Conservation (phyloP, 1,140 invertebrate species). For the Sycobia sp. region DNA sequence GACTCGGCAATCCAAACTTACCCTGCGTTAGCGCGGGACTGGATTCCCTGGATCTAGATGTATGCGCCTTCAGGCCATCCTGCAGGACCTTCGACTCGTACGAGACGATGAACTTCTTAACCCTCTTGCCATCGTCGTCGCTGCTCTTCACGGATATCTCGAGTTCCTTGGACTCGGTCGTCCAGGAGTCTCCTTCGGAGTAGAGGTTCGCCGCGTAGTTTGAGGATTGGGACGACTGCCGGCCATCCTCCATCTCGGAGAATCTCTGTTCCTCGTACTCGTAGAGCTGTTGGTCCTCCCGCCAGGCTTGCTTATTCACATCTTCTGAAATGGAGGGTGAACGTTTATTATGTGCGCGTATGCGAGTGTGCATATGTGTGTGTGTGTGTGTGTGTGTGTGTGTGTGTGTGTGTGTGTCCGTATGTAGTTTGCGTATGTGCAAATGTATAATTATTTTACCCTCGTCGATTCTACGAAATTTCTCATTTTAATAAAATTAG, state of each 20-base stretch:
- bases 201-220: slow-evolving; percentile 11
- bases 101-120: slow-evolving; percentile 58
- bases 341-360: no score
- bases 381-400: no score
- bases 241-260: slow-evolving; percentile 32
- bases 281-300: neutral
- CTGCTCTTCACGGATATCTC: slow-evolving; percentile 54
- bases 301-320: neutral
- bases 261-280: no score
- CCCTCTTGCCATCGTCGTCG: slow-evolving; percentile 48
- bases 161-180: slow-evolving; percentile 52
- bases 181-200: slow-evolving; percentile 12
- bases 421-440: no score
- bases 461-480: no score
- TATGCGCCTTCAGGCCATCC: no score
- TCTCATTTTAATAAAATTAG: no score
- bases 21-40: slow-evolving; percentile 52
- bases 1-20: no score
- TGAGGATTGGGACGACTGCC: slow-evolving; percentile 23
- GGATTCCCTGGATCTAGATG: slow-evolving; percentile 47
- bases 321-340: no score
- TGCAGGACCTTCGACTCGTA: slow-evolving; percentile 54
- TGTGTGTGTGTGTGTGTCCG: no score
- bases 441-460: no score
- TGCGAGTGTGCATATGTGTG: no score